Base-by-base conservation (phyloP, 2,888 invertebrate genomes). In the Lithophane ornitopus region DNA sequence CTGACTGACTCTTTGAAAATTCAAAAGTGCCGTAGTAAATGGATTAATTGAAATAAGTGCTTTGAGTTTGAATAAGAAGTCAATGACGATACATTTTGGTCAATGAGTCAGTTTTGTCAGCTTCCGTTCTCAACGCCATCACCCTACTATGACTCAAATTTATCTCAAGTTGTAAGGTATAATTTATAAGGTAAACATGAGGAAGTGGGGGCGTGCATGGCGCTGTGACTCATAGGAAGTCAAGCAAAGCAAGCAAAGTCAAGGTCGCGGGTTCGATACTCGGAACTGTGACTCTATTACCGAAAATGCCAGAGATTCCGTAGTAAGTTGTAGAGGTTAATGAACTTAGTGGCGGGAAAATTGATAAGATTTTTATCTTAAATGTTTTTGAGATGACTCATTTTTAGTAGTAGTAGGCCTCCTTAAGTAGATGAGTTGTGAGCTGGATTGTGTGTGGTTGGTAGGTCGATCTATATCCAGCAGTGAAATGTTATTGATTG, bases 221-320 rank as follows among this genome's bases (percentile, higher is more conserved):
- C 62, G 63, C 70, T 3, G 63, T 86, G 86, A 86, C 44, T 86
- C 86, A 87, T 66, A 77, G 70, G 77, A 76, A 76, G 70, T 44
- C 74, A 72, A 69, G 72, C 67, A 70, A 62, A 72, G 67, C 75
- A 72, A 68, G 74, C 72, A 73, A 62, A 73, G 70, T 78, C 86
- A 86, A 86, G 86, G 86, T 80, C 80, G 3, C 41, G 67, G 81
- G 76, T 77, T 80, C 71, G 72, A 71, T 85, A 74, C 85, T 84
- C 78, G 69, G 70, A 74, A 80, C 46, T n/a, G 61, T 63, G 74
- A 76, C 58, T 65, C 52, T 59, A 49, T 52, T 74, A 74, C 75
- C 41, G 56, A 85, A 77, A 76, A 76, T 22, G 44, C 34, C 46
- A 65, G 44, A 69, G 78, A 76, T 76, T 74, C 76, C 67, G 65